Base-by-base conservation (phyloP, 2,797 vertebrate genomes). In the Enteromius argenteus region DNA sequence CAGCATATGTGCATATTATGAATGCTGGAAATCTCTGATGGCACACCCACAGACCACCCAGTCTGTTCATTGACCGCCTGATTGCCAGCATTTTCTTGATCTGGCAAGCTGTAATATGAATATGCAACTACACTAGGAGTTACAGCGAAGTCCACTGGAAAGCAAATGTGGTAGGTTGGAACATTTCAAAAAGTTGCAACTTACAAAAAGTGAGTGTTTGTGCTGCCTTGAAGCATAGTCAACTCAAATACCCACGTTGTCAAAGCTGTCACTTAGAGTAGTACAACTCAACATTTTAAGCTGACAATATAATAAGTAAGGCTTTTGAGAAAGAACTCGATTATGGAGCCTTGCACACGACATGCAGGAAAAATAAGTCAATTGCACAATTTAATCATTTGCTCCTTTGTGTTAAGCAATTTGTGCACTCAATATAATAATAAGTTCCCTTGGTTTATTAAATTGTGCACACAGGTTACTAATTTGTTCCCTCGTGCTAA, bases 1-100 rank as follows among this genome's bases (percentile, higher is more conserved):
- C 42, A 73, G 53, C 69, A 62, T 73, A 58, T 81, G 69, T 46
- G n/a, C n/a, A n/a, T n/a, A n/a, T 74, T 51, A 64, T 74, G 42
- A 44, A 64, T 60, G 68, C 10, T 23, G 11, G 46, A 53, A 60
- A 23, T 44, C 23, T 80, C 66, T 23, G 60, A 66, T n/a, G 78
- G 64, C 21, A 68, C 64, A 23, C 64, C 64, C 64, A 58, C 51
- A 75, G 32, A 58, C 8, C 35, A 1, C 32, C 21, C 73, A 75
- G 73, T 58, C 51, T 75, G 51, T 39, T 56, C 35, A 42, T 4
- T 19, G 35, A 56, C 49, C 7, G 23, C 51, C 64, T 53, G 32
- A 79, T 80, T 13, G 5, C 3, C 4, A 64, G 39, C 27, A 13
- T 17, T 80, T 80, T 76, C 51, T 58, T 39, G 13, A 76, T 58